Evolutionary conservation across 2,888 invertebrate species (phyloP), one percentile per base, ranked within the genome.

Genomic region (Andrena haemorrhoa): DNA sequence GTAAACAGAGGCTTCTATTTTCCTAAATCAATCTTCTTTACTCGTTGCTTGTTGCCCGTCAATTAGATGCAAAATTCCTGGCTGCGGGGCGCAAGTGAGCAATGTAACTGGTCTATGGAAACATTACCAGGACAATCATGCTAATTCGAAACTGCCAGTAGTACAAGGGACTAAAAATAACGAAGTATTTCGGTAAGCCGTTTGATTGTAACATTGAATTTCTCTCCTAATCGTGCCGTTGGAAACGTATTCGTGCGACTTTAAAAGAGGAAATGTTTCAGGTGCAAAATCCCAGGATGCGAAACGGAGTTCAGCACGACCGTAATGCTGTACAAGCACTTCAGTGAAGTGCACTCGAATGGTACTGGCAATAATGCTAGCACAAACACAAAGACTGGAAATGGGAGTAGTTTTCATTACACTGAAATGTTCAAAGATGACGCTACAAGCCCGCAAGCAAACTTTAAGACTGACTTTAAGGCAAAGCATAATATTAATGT

Each of bases 381-480:
- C 90, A 88, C 89, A 89, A 93, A 93, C 58, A 78, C 90, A 87
- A 93, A 93, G 93, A 93, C 93, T 93, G 93, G 91, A 84, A 92
- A 91, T 87, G 92, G 91, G 86, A 89, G 90, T 90, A 91, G 91
- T 86, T 89, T 92, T 86, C 89, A 89, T 86, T 93, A 92, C 73
- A 88, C 88, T 65, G 91, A 92, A 74, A 89, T 91, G 86, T 92
- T 92, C 82, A 90, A 90, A 66, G 88, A 91, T 82, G 91, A 92
- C 83, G 86, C 91, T 90, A 90, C 90, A 78, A 77, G 89, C 89
- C 92, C 90, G 75, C 91, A 90, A 89, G 84, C 83, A 90, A 93
- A 93, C 89, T 92, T 93, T 89, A 93, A 93, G 93, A 93, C 93
- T 93, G 93, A 93, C 86, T 93, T 92, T 85, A 92, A 93, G 91